A percentile compares a stretch with the other conserved stretches of the same genome.
Evolutionary conservation across 2,113 vertebrate species (phyloP).

Genomic region (Pteropus alecto): DNA sequence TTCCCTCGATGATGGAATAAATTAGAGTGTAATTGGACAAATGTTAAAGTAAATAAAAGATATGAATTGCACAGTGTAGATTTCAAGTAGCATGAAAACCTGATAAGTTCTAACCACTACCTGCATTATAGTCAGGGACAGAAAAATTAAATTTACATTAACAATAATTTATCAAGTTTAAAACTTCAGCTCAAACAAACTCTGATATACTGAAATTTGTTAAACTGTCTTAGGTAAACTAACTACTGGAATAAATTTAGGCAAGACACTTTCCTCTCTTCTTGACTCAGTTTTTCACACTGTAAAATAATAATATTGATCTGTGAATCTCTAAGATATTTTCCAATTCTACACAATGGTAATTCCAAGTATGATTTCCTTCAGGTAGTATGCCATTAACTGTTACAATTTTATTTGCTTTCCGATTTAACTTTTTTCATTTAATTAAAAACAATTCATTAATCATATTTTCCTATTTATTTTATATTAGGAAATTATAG

Average conservation of each 20-base stretch:
- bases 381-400: background rate
- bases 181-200: background rate
- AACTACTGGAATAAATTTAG: background rate
- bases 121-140: background rate
- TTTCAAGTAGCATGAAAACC: background rate
- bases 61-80: background rate
- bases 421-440: background rate
- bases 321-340: background rate
- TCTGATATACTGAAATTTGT: background rate
- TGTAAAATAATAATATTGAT: background rate
- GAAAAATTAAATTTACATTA: background rate
- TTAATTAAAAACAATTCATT: background rate
- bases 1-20: background rate
- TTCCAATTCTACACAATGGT: background rate
- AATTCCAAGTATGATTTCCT: background rate
- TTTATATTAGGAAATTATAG: background rate
- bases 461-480: background rate
- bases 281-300: background rate
- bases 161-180: background rate
- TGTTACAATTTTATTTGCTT: background rate
- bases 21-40: conserved; percentile 21
- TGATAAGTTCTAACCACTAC: background rate
- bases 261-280: background rate
- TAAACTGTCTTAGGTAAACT: background rate
- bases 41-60: background rate